Evolutionary conservation across 1,140 invertebrate species (phyloP).

Genomic region (Batillaria attramentaria): DNA sequence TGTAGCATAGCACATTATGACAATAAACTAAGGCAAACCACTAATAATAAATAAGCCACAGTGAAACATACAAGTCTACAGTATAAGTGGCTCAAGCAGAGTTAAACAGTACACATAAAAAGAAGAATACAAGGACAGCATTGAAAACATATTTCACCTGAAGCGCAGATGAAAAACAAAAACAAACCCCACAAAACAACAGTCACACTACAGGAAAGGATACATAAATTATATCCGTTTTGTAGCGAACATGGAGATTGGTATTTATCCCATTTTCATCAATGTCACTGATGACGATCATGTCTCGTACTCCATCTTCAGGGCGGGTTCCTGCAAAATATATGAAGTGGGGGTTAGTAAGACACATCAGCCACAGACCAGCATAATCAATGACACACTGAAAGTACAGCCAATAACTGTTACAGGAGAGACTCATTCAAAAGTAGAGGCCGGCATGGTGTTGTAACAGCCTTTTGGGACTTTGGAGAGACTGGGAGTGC

Average conservation of each 20-base stretch:
- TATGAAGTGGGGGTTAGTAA: too few relatives aligned
- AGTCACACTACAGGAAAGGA: conserved; percentile 58
- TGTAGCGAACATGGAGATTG: conserved; percentile 89
- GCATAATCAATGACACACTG: too few relatives aligned
- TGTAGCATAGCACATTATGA: too few relatives aligned
- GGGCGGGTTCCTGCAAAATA: conserved; percentile 62
- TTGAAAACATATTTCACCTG: too few relatives aligned
- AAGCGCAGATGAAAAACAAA: too few relatives aligned
- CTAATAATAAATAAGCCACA: neutral
- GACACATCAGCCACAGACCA: too few relatives aligned
- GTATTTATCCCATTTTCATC: conserved; percentile 92
- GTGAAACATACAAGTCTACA: neutral
- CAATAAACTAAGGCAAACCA: too few relatives aligned
- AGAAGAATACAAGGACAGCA: neutral
- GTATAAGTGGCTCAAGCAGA: neutral
- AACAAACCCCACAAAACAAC: neutral
- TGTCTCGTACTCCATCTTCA: conserved; percentile 80
- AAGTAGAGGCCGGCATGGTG: too few relatives aligned
- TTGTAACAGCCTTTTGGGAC: too few relatives aligned
- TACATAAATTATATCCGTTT: conserved; percentile 92
- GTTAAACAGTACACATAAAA: neutral
- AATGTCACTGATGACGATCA: conserved; percentile 94
- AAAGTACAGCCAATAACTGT: too few relatives aligned
- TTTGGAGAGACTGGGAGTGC: too few relatives aligned
- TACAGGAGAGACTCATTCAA: too few relatives aligned